Evolutionary conservation across 2,113 vertebrate species (phyloP).

Genomic region (Chaenocephalus aceratus): DNA sequence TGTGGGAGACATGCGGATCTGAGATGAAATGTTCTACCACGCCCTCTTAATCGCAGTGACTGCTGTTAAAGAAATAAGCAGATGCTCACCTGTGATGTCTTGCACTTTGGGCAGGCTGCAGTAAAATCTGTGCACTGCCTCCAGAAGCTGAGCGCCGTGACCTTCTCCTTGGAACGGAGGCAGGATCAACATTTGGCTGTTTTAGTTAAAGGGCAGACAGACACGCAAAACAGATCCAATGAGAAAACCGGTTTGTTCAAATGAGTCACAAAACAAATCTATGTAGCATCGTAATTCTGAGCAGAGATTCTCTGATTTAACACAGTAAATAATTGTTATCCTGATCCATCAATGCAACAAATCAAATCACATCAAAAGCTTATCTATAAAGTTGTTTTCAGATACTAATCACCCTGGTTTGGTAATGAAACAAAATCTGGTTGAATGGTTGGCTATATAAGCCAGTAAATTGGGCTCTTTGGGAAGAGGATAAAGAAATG

Average conservation of each 20-base stretch:
- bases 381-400: slow-evolving; percentile 81
- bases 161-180: slow-evolving; percentile 99
- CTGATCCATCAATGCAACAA: slow-evolving; percentile 77
- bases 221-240: slow-evolving; percentile 27
- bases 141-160: slow-evolving; percentile 96
- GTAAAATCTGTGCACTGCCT: slow-evolving; percentile 97
- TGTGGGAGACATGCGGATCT: slow-evolving; percentile 15
- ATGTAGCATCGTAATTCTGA: slow-evolving; percentile 10
- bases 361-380: slow-evolving; percentile 76
- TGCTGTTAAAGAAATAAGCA: background rate
- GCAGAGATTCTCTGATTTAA: slow-evolving; percentile 59
- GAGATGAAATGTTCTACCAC: slow-evolving; percentile 32
- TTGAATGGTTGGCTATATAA: slow-evolving; percentile 82
- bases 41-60: slow-evolving; percentile 16
- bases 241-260: slow-evolving; percentile 30
- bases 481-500: slow-evolving; percentile 84
- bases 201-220: slow-evolving; percentile 42
- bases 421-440: slow-evolving; percentile 77
- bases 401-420: slow-evolving; percentile 79
- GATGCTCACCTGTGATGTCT: slow-evolving; percentile 94
- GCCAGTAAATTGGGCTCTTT: slow-evolving; percentile 85
- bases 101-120: slow-evolving; percentile 91
- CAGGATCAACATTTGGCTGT: slow-evolving; percentile 98
- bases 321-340: slow-evolving; percentile 67
- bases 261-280: slow-evolving; percentile 6